Evolutionary conservation across 2,888 invertebrate genomes (phyloP), one percentile per base, ranked within the genome.

Genomic region (Eupeodes luniger): DNA sequence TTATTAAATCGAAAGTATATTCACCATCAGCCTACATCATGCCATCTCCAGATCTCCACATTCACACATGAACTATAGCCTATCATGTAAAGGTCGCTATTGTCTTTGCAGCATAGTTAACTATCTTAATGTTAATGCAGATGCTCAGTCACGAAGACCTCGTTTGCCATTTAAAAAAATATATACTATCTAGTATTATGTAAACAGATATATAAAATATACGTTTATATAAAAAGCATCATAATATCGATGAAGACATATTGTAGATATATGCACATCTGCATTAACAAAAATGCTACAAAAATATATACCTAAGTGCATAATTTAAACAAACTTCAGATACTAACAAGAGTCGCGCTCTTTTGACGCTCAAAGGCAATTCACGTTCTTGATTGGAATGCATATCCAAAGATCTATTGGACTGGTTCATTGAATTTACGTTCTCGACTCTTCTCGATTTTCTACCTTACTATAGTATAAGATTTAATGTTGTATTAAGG

Each of bases 111-210:
- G 79, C 75, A 79, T 55, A 2, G 2, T 2, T 27, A 14, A 9
- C 40, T 70, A 79, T 86, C 79, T 76, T 53, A 36, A 66, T 83
- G 83, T 76, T 53, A 36, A 66, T 83, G 83, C 80, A 81, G 83
- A 87, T 84, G 87, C 74, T 77, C 83, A 77, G 83, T 87, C 87
- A 87, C 87, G 87, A 84, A 74, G 4, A 47, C 62, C 77, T 84
- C 80, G 84, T 77, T 87, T 87, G 87, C 83, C 87, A 87, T 87
- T 87, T 77, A 77, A 51, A 67, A 19, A 44, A 64, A 40, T 27
- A 27, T 27, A 1, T 27, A 27, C 27, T 27, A 40, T 7, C 40
- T 40, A 9, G 40, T 40, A 40, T 27, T 40, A 40, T 40, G 40
- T 40, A 40, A 16, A 36, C 14, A 11, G 2, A 40, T 64, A 44